Evolutionary conservation across 2,797 vertebrate genomes (phyloP).

Genomic region (Parotocinclus haroldoi): DNA sequence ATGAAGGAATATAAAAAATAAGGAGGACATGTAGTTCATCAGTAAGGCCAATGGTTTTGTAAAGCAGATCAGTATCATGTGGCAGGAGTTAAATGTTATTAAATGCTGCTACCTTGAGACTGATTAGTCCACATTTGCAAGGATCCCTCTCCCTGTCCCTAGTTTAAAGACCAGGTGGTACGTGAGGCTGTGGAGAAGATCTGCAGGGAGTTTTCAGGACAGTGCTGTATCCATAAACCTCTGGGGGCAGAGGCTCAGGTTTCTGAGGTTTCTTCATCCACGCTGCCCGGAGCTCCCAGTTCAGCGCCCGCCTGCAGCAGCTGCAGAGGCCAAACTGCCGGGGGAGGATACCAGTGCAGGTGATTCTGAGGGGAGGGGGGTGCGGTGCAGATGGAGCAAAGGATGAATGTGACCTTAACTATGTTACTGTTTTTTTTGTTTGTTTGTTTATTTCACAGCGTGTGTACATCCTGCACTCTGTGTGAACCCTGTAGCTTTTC

Average conservation of each 20-base stretch:
- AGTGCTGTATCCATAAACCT: slow-evolving; percentile 77
- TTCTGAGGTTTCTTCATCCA: slow-evolving; percentile 65
- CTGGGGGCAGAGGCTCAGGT: slow-evolving; percentile 63
- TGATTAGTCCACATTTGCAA: too few species aligned
- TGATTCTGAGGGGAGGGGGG: slow-evolving; percentile 58
- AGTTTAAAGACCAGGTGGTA: slow-evolving; percentile 94
- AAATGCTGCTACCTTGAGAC: too few species aligned
- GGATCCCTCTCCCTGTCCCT: slow-evolving; percentile 3
- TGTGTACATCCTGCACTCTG: slow-evolving; percentile 86
- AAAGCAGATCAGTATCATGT: too few species aligned
- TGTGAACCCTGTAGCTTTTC: slow-evolving; percentile 85
- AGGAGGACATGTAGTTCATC: too few species aligned
- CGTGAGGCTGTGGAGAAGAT: slow-evolving; percentile 91
- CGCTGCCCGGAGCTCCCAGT: slow-evolving; percentile 68
- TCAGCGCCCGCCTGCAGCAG: slow-evolving; percentile 83
- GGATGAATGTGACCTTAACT: too few species aligned
- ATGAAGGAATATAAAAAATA: too few species aligned
- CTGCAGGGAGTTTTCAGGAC: slow-evolving; percentile 85
- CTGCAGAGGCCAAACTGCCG: slow-evolving; percentile 80
- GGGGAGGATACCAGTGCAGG: slow-evolving; percentile 95
- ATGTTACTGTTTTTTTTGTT: too few species aligned
- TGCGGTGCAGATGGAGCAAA: not conserved
- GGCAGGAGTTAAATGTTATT: too few species aligned
- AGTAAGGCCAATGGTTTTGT: too few species aligned
- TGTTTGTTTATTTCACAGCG: slow-evolving; percentile 58